phyloP scores from a whole-genome alignment of 2,888 invertebrate species.

The Hipparchia sbordonii region DNA sequence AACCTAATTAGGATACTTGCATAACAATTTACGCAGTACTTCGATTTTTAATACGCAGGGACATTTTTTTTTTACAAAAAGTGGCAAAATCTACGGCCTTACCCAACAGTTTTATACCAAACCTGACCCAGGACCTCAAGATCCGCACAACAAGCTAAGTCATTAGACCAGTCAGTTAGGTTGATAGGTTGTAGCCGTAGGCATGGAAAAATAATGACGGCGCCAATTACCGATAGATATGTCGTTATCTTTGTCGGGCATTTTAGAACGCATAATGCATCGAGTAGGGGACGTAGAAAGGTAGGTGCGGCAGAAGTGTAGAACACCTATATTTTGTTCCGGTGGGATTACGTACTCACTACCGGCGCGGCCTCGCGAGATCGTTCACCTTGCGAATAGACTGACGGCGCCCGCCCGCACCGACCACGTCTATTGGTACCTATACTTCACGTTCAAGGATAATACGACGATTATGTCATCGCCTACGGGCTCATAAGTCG shows the following conservation, averaged over 20 bases:
- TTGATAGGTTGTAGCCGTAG: neutral
- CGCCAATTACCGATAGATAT: slow-evolving; percentile 41
- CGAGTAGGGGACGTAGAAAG: slow-evolving; percentile 31
- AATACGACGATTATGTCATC: slow-evolving; percentile 64
- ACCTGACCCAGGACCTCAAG: too few relatives aligned
- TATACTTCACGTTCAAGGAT: slow-evolving; percentile 70
- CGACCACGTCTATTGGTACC: slow-evolving; percentile 57
- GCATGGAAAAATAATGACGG: neutral
- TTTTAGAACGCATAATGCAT: slow-evolving; percentile 42
- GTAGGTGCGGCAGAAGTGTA: slow-evolving; percentile 36
- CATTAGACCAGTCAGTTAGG: too few relatives aligned
- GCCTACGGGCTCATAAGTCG: slow-evolving; percentile 41
- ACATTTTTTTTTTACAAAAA: too few relatives aligned
- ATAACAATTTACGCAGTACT: too few relatives aligned
- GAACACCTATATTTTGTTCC: slow-evolving; percentile 48
- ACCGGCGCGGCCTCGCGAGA: slow-evolving; percentile 69
- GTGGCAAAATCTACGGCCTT: too few relatives aligned
- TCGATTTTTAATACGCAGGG: too few relatives aligned
- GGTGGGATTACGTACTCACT: slow-evolving; percentile 42
- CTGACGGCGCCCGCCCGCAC: slow-evolving; percentile 49
- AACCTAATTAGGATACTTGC: too few relatives aligned
- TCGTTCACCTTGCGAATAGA: slow-evolving; percentile 75
- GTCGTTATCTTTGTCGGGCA: slow-evolving; percentile 42
- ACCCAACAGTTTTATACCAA: too few relatives aligned
- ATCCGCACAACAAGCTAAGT: too few relatives aligned